Evolutionary conservation across 2,797 vertebrate genomes (phyloP), one percentile per base, ranked within the genome.

Genomic region (Helicolenus hilgendorfi): DNA sequence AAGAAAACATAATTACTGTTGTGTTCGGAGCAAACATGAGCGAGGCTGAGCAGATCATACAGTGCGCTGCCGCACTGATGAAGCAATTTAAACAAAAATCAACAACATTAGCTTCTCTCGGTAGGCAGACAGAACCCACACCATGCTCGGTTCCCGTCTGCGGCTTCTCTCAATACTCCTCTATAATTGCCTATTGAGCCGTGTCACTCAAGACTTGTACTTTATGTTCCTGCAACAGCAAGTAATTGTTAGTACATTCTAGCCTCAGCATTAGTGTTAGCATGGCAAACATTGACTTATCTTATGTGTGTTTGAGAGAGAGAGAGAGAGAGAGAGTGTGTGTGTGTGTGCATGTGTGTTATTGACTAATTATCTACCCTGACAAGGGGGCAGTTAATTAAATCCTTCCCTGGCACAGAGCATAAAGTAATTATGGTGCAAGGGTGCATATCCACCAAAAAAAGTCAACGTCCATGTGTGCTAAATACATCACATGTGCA

Each of bases 381-480:
- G 90, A 85, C 86, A 84, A 86, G 77, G 65, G 88, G 86, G 93
- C 82, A 94, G 92, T 88, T 96, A 96, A 97, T 97, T 96, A 96
- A 94, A 96, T 88, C 82, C 78, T 85, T 90, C 72, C 77, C 81
- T 63, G 72, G 75, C 88, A 85, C 76, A 58, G 77, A 80, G 76
- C 81, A 88, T 81, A 22, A 85, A 92, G 89, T 95, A 91, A 96
- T 96, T 95, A 96, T 71, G 92, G 91, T 85, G 68, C 88, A 94
- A 86, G 83, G 87, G 87, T 92, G 87, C 64, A 85, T 84, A 84
- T 68, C 82, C 65, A 71, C 36, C 14, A 45, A 72, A 83, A 60
- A 64, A 38, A 74, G 62, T 77, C 58, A 69, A 60, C 55, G 72
- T 45, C 7, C 62, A 58, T 83, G 77, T 86, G 79, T 83, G 72